Percentiles rank a stretch among this genome's conserved stretches.
These are phyloP conservation scores for Carlito syrichta DNA, from an alignment of 2,113 vertebrate species.

Conservation along the genomic window DNA sequence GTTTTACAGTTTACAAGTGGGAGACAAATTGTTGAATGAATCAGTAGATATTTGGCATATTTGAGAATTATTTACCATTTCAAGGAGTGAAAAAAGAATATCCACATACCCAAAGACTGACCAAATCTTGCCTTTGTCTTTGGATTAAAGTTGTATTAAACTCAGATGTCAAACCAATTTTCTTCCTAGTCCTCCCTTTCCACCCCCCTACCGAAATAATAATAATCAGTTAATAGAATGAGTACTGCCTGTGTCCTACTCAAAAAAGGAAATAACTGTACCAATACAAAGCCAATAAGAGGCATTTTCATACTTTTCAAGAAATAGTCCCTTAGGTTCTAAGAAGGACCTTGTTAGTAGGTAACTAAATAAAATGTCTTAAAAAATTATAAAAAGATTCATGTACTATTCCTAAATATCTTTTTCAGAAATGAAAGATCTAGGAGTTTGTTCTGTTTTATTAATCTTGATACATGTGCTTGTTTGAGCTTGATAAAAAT, in stretches of 20 bases:
- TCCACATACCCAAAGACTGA: not conserved
- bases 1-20: not conserved
- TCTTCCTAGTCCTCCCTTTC: not conserved
- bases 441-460: not conserved
- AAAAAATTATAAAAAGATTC: not conserved
- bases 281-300: not conserved
- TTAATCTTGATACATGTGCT: not conserved
- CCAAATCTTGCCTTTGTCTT: not conserved
- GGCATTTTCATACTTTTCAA: not conserved
- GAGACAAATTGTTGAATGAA: not conserved
- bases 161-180: not conserved
- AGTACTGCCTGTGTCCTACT: not conserved
- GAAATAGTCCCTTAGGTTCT: not conserved
- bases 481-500: not conserved
- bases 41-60: not conserved
- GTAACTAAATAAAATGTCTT: not conserved
- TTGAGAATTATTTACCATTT: constrained; percentile 9
- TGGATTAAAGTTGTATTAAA: not conserved
- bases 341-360: not conserved
- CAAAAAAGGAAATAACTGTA: constrained; percentile 37
- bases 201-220: not conserved
- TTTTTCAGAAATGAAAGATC: not conserved
- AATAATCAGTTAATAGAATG: not conserved
- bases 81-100: not conserved
- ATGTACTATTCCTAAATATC: not conserved